Conservation (phyloP, 2,113 vertebrate genomes). For the Brachyistius frenatus region DNA sequence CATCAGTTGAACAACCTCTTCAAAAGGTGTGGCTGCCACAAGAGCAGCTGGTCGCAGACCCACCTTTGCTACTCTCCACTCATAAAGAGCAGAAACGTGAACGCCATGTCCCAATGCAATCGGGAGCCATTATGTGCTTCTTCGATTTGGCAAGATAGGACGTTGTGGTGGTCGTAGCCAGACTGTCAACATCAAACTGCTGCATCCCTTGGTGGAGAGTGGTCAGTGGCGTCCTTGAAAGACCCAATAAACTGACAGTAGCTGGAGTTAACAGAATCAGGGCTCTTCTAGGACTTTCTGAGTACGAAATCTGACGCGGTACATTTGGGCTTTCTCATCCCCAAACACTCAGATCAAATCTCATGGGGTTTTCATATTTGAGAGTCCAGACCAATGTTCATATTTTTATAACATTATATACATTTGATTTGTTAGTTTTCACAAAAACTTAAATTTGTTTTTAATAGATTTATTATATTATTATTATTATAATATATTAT, state of each 20-base stretch:
- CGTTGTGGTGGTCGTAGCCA: not conserved
- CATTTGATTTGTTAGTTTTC: too few relatives aligned
- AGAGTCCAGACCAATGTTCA: too few relatives aligned
- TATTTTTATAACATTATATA: too few relatives aligned
- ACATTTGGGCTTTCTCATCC: not conserved
- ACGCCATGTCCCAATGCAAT: conserved; percentile 3
- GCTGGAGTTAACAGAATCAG: not conserved
- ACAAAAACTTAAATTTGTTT: too few relatives aligned
- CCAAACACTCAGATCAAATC: too few relatives aligned
- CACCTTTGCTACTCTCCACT: conserved; percentile 3
- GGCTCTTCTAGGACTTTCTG: not conserved
- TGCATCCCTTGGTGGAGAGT: not conserved
- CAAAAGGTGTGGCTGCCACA: conserved; percentile 10
- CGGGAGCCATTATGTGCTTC: not conserved
- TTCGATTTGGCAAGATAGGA: not conserved
- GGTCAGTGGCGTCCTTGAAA: not conserved
- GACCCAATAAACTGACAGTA: not conserved
- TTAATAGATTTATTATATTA: too few relatives aligned
- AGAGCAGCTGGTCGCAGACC: conserved; percentile 11
- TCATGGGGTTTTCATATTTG: too few relatives aligned
- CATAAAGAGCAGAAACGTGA: conserved; percentile 11
- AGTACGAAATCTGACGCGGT: not conserved
- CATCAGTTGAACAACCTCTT: conserved; percentile 32
- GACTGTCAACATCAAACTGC: not conserved
- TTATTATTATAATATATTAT: too few relatives aligned